phyloP scores from a whole-genome alignment of 2,113 vertebrate species.

The Caranx ignobilis region DNA sequence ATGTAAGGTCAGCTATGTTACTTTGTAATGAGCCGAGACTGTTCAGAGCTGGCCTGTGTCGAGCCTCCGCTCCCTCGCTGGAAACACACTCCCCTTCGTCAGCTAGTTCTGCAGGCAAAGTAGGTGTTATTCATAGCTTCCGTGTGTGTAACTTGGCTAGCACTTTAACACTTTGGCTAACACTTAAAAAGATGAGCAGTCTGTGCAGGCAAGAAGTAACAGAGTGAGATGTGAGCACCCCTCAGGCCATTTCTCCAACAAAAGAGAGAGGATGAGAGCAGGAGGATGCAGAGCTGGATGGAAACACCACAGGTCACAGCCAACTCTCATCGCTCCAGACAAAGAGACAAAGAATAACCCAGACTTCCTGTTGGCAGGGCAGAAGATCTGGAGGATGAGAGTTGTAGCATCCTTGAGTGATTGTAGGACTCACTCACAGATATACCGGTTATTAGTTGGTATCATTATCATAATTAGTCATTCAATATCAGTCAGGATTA shows the following conservation, averaged over 20 bases:
- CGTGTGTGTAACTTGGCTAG: slow-evolving; percentile 22
- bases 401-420: too few relatives aligned
- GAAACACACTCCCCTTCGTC: slow-evolving; percentile 11
- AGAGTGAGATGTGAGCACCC: neutral
- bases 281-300: neutral
- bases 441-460: too few relatives aligned
- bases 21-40: slow-evolving; percentile 23
- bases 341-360: neutral
- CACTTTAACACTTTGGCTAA: slow-evolving; percentile 51
- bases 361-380: neutral
- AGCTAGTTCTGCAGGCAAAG: slow-evolving; percentile 27
- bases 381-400: neutral
- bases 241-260: neutral
- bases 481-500: too few relatives aligned
- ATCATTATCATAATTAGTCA: too few relatives aligned
- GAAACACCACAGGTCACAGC: neutral
- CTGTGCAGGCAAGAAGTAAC: neutral
- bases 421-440: too few relatives aligned
- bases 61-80: slow-evolving; percentile 5
- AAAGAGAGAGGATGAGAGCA: slow-evolving; percentile 9
- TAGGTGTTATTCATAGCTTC: slow-evolving; percentile 60
- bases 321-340: neutral
- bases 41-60: slow-evolving; percentile 28
- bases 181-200: slow-evolving; percentile 16
- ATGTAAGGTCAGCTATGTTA: slow-evolving; percentile 20